Percentiles rank a stretch among this genome's conserved stretches.
Evolutionary conservation across 1,140 invertebrate species (phyloP).

Genomic region (Trinorchestia longiramus): DNA sequence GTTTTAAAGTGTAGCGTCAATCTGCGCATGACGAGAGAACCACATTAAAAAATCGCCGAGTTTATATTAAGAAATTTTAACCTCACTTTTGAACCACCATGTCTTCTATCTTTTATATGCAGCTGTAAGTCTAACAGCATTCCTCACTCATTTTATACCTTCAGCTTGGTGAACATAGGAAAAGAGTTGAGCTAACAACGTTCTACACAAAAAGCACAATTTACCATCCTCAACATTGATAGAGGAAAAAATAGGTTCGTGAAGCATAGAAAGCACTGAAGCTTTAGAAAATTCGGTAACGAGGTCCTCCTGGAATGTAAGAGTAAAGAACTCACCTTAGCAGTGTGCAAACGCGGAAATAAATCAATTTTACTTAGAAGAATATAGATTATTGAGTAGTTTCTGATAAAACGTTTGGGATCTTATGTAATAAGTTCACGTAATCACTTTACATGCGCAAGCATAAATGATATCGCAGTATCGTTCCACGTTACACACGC

Average conservation of each 20-base stretch:
- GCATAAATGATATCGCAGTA: no score
- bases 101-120: not conserved
- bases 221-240: not conserved
- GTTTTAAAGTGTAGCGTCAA: not conserved
- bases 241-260: not conserved
- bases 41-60: not conserved
- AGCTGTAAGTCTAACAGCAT: not conserved
- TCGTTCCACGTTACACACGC: no score
- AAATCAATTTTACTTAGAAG: not conserved
- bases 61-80: no score
- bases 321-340: not conserved
- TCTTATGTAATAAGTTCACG: not conserved
- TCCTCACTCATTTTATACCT: not conserved
- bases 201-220: not conserved
- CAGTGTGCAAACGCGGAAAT: not conserved
- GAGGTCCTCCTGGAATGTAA: not conserved
- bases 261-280: not conserved
- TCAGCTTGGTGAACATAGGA: not conserved
- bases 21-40: not conserved
- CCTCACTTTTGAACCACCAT: not conserved
- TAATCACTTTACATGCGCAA: no score
- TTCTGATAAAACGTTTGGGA: not conserved
- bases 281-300: not conserved
- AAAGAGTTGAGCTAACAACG: not conserved
- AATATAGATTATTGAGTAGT: not conserved